Percentiles rank a stretch among this genome's conserved stretches.
Conservation (phyloP, 2,888 invertebrate species). For the Eristalis tenax region DNA sequence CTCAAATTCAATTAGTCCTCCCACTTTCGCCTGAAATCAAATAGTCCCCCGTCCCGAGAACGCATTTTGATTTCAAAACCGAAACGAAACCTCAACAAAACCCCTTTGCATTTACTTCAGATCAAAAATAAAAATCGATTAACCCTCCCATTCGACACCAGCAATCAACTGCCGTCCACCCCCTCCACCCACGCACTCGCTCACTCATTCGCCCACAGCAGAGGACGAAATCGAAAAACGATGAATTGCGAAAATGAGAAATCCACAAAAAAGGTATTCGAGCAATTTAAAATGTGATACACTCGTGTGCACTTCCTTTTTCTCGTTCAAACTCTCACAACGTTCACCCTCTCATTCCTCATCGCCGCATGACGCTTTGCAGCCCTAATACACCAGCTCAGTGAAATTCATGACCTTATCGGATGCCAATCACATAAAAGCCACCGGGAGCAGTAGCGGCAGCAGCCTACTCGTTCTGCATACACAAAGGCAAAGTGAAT, state of each 20-base stretch:
- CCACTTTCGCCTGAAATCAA: background rate
- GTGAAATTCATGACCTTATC: conserved; percentile 63
- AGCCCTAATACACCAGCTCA: conserved; percentile 43
- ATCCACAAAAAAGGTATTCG: conserved; percentile 61
- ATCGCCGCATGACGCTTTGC: conserved; percentile 11
- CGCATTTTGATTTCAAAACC: background rate
- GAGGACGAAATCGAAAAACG: conserved; percentile 32
- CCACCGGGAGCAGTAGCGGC: conserved; percentile 18
- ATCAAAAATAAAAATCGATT: conserved; percentile 28
- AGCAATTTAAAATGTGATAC: conserved; percentile 70
- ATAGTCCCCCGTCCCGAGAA: background rate
- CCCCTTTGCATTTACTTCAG: background rate
- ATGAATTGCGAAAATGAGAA: conserved; percentile 65
- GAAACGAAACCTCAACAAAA: background rate
- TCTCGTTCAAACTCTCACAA: background rate
- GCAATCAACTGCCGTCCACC: background rate
- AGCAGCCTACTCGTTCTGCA: conserved; percentile 34
- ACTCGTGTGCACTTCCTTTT: conserved; percentile 56
- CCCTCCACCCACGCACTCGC: background rate
- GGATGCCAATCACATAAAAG: conserved; percentile 63
- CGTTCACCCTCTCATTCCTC: too few relatives aligned
- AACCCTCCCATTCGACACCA: conserved; percentile 7
- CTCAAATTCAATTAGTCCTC: background rate
- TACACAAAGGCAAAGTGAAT: conserved; percentile 53
- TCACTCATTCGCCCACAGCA: background rate